Evolutionary conservation across 2,113 vertebrate species (phyloP).

Genomic region (Rhineura floridana): DNA sequence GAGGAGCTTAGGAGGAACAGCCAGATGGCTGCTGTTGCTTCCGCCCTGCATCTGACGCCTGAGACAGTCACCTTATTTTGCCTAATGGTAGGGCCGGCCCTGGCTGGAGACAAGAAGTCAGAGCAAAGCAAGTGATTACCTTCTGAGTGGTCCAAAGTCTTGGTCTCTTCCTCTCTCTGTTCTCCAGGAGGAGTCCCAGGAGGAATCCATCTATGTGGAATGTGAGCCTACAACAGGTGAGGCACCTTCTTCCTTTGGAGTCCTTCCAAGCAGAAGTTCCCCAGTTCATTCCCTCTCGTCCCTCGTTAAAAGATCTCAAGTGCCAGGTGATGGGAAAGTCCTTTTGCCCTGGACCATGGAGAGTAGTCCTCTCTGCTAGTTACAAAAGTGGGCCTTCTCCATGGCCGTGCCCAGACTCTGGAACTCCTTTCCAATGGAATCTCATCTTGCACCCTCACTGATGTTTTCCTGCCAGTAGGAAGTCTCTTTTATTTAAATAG

Average conservation of each 20-base stretch:
- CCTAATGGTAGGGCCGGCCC: not conserved
- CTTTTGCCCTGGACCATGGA: not conserved
- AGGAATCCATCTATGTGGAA: slow-evolving; percentile 54
- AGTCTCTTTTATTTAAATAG: too few relatives aligned
- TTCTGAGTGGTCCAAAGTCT: not conserved
- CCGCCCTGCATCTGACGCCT: too few relatives aligned
- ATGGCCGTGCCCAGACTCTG: too few relatives aligned
- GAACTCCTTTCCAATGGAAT: too few relatives aligned
- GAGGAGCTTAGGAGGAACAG: too few relatives aligned
- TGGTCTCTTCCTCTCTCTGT: not conserved
- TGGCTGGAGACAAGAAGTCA: not conserved
- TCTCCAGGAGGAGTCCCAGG: not conserved
- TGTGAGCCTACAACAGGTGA: slow-evolving; percentile 49
- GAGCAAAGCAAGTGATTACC: not conserved
- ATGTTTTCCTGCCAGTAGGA: too few relatives aligned
- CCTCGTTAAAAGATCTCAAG: not conserved
- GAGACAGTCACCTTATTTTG: too few relatives aligned
- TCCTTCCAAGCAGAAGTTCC: not conserved
- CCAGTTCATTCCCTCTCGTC: not conserved
- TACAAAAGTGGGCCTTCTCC: too few relatives aligned
- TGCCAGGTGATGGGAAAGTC: not conserved
- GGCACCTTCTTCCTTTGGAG: not conserved
- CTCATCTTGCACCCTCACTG: too few relatives aligned
- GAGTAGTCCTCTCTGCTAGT: too few relatives aligned
- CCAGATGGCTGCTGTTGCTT: too few relatives aligned